Conservation (phyloP, 2,888 invertebrate species). For the Muscina levida region DNA sequence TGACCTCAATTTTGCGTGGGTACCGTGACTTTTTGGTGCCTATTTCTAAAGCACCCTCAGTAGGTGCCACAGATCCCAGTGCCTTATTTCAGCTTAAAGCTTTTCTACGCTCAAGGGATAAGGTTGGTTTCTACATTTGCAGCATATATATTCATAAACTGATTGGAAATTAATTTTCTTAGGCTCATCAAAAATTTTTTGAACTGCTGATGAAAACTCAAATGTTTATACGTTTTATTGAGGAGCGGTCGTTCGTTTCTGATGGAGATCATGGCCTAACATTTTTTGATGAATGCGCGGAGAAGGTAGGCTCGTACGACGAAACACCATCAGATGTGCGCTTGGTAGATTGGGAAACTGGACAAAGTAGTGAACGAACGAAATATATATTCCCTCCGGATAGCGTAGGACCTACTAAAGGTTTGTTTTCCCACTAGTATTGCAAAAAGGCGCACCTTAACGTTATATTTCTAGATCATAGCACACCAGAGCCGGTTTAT, state of each 20-base stretch:
- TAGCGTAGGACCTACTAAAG: slow-evolving; percentile 77
- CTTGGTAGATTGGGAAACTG: slow-evolving; percentile 90
- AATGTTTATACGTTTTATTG: slow-evolving; percentile 98
- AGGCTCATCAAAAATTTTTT: slow-evolving; percentile 93
- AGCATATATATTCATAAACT: neutral
- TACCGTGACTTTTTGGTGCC: slow-evolving; percentile 93
- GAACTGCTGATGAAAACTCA: slow-evolving; percentile 94
- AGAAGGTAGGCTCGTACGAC: slow-evolving; percentile 84
- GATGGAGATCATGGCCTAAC: slow-evolving; percentile 97
- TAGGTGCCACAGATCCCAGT: slow-evolving; percentile 96
- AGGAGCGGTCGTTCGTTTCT: slow-evolving; percentile 99
- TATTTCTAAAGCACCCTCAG: slow-evolving; percentile 95
- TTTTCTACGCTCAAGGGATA: slow-evolving; percentile 93
- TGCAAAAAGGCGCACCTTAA: neutral
- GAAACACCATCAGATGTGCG: slow-evolving; percentile 82
- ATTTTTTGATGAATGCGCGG: slow-evolving; percentile 98
- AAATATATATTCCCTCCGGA: slow-evolving; percentile 98
- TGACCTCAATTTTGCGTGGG: slow-evolving; percentile 94
- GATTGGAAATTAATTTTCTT: neutral
- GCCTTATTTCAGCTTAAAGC: slow-evolving; percentile 96
- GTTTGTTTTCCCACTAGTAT: slow-evolving; percentile 42
- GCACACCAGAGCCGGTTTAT: slow-evolving; percentile 75
- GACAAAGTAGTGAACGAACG: slow-evolving; percentile 91
- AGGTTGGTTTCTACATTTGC: slow-evolving; percentile 80
- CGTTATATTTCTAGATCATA: slow-evolving; percentile 66